Evolutionary conservation across 2,113 vertebrate species (phyloP), one percentile per base, ranked within the genome.

Genomic region (Kobus ellipsiprymnus): DNA sequence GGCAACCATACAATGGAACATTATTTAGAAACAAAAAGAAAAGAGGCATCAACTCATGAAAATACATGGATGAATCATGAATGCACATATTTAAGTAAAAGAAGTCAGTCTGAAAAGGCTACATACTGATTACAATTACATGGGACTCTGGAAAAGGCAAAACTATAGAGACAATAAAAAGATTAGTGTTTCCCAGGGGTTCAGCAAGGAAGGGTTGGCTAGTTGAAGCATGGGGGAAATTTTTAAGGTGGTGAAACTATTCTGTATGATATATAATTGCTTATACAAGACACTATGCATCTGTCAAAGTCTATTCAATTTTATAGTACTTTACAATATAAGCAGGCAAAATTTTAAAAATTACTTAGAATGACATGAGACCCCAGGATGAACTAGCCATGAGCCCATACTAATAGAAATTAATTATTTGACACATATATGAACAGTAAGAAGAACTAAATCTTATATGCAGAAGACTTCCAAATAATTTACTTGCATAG

Each of bases 21-120:
- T 94, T 89, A 60, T 55, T 95, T 93, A 82, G 17, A 19, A 91
- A 55, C 57, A 93, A 87, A 94, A 81, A 59, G 48, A 97, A 96
- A 71, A 71, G 36, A 84, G 6, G 15, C 80, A 97, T 84, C 33
- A 71, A 93, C 52, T 36, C 48, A 87, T 60, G 59, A 93, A 93
- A 90, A 87, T 60, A 44, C 14, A 84, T 25, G 12, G 19, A 59
- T 91, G 17, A 64, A 60, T 62, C 52, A 84, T 71, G 87, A 93
- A 77, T 11, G 1, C 48, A 36, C 89, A 57, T 29, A 57, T 52
- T 55, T 54, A 93, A 83, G 9, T 87, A 46, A 96, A 97, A 89
- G 33, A 94, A 95, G 7, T 2, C 50, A n/a, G 12, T 60, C 11
- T 90, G 46, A 87, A 94, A 64, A 82, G 10, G 19, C 48, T 57